A percentile compares a stretch with the other conserved stretches of the same genome.
Evolutionary conservation across 2,113 vertebrate species (phyloP).

Genomic region (Xenopus laevis): DNA sequence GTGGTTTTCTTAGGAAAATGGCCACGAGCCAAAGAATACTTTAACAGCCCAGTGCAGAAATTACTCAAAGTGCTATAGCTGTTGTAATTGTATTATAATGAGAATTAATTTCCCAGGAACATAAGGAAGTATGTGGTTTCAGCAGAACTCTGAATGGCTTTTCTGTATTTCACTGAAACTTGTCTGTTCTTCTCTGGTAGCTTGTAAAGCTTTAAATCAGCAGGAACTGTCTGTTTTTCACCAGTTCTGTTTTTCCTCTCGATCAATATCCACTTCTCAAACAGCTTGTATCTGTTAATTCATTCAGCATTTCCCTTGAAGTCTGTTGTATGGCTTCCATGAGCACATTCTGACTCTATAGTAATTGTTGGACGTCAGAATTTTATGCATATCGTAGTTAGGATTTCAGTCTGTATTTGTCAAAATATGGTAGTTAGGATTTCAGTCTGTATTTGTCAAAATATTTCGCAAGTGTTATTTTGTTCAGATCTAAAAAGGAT

Average conservation of each 20-base stretch:
- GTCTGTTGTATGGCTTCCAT: too few relatives aligned
- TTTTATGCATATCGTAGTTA: too few relatives aligned
- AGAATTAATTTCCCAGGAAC: constrained; percentile 12
- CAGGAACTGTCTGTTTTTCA: not conserved
- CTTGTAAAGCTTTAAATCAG: not conserved
- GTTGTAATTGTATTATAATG: constrained; percentile 1
- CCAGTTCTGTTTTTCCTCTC: not conserved
- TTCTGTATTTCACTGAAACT: constrained; percentile 2
- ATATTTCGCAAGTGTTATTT: too few relatives aligned
- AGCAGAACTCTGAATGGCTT: not conserved
- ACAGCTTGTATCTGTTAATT: too few relatives aligned
- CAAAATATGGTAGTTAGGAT: too few relatives aligned
- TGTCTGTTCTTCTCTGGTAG: not conserved
- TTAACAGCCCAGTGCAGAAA: not conserved
- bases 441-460: too few relatives aligned
- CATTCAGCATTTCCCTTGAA: too few relatives aligned
- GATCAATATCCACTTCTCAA: not conserved
- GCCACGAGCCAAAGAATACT: not conserved
- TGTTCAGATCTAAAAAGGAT: too few relatives aligned
- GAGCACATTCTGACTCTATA: too few relatives aligned
- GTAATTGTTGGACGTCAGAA: too few relatives aligned
- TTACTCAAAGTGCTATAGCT: not conserved
- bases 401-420: too few relatives aligned
- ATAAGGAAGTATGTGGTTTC: constrained; percentile 9
- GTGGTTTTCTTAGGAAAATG: constrained; percentile 5